A percentile compares a stretch with the other conserved stretches of the same genome.
These are phyloP conservation scores for Stenurella melanura DNA, from an alignment of 2,888 invertebrate genomes.

Conservation along the genomic window DNA sequence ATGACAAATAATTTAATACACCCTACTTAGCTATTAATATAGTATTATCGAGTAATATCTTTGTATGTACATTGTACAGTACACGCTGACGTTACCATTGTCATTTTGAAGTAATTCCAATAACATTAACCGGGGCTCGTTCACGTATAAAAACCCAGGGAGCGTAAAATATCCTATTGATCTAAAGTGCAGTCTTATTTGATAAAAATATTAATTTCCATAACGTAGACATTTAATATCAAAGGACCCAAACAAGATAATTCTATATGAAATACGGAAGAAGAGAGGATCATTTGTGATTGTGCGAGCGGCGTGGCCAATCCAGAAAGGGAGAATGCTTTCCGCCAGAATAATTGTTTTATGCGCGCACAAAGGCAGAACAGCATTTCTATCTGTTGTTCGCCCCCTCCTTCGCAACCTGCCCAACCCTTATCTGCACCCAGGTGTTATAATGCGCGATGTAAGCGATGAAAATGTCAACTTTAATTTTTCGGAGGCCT, in stretches of 20 bases:
- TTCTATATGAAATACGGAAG: slow-evolving; percentile 36
- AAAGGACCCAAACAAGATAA: slow-evolving; percentile 42
- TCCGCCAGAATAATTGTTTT: slow-evolving; percentile 74
- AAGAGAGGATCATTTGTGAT: slow-evolving; percentile 66
- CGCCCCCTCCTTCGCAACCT: slow-evolving; percentile 48
- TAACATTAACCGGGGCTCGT: slow-evolving; percentile 18
- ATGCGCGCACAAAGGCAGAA: slow-evolving; percentile 70
- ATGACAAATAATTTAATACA: no score
- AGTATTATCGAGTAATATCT: no score
- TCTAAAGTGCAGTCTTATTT: slow-evolving; percentile 44
- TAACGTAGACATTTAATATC: slow-evolving; percentile 44
- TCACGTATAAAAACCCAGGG: slow-evolving; percentile 26
- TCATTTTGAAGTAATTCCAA: slow-evolving; percentile 18
- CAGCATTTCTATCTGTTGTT: slow-evolving; percentile 59
- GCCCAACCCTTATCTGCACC: slow-evolving; percentile 52
- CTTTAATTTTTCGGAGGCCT: slow-evolving; percentile 50
- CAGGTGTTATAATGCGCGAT: slow-evolving; percentile 60
- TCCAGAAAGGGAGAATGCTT: slow-evolving; percentile 70
- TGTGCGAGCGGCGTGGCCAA: slow-evolving; percentile 71
- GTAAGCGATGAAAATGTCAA: slow-evolving; percentile 57
- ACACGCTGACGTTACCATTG: neutral
- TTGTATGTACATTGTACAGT: neutral
- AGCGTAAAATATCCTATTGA: slow-evolving; percentile 42
- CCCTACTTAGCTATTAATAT: no score
- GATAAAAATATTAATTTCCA: slow-evolving; percentile 48